Evolutionary conservation across 2,888 invertebrate species (phyloP), one percentile per base, ranked within the genome.

Genomic region (Drosophila macrothrix): DNA sequence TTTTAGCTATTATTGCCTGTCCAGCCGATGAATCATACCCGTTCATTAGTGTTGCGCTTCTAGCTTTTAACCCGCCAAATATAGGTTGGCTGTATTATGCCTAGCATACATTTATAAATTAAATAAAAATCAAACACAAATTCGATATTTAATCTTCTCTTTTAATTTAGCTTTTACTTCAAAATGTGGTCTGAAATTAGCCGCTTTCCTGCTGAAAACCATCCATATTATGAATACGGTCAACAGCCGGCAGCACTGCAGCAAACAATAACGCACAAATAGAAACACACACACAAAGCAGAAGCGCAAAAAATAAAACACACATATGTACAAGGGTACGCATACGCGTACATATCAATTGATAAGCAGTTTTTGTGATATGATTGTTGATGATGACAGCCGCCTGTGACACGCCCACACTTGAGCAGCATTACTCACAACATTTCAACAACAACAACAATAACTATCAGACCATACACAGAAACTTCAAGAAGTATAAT

Each of bases 341-440:
- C 31, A 50, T 22, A 19, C 12, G 12, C 28, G 54, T 10, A 46
- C 46, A 61, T 49, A 66, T 50, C 56, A 80, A 76, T 80, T 80
- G 78, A 78, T 78, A 78, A 80, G 70, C 76, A 63, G 59, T 64
- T 56, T 65, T 22, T 63, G 35, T 67, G 75, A 75, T 76, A 75
- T 63, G 62, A 80, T 77, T 77, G 69, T 62, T 61, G 78, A 60
- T 77, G 78, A 67, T 78, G 76, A 78, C 54, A 22, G 39, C 28
- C 39, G 64, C 62, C 46, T 29, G 76, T 33, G 76, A 19, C 80
- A 70, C 78, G 76, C 78, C 80, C 67, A 78, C 78, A 80, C 78
- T 78, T 70, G 35, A 78, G 59, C 31, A 62, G 58, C 65, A 80
- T 78, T 78, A 78, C 78, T 78, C 80, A 78, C 75, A 53, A 62